Percentiles rank a stretch among this genome's conserved stretches.
These are phyloP conservation scores for Drosophila arizonae DNA, from an alignment of 1,140 invertebrate genomes.

Conservation along the genomic window DNA sequence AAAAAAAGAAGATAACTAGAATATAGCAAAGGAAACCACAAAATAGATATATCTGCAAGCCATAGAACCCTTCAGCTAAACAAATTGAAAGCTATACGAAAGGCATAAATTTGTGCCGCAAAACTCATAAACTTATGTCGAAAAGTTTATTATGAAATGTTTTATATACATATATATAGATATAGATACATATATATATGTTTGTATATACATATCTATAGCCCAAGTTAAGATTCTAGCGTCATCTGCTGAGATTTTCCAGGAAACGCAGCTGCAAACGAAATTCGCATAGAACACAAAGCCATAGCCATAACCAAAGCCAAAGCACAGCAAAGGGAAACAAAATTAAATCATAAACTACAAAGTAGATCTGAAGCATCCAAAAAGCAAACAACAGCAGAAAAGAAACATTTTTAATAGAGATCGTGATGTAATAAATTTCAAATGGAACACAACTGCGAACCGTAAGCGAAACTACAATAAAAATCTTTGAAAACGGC, in stretches of 20 bases:
- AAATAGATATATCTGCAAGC: neutral
- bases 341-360: constrained; percentile 47
- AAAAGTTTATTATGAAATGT: constrained; percentile 65
- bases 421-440: constrained; percentile 78
- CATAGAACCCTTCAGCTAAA: constrained; percentile 22
- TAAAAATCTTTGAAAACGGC: constrained; percentile 48
- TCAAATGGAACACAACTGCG: constrained; percentile 29
- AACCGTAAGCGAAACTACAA: constrained; percentile 32
- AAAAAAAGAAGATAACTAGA: neutral
- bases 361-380: constrained; percentile 49
- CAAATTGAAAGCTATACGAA: constrained; percentile 29
- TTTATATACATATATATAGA: neutral
- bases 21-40: neutral
- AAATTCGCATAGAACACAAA: constrained; percentile 53
- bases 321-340: constrained; percentile 19
- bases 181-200: neutral
- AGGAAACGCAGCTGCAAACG: constrained; percentile 76
- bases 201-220: constrained; percentile 4
- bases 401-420: constrained; percentile 16
- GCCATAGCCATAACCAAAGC: no score
- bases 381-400: constrained; percentile 31
- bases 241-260: constrained; percentile 69
- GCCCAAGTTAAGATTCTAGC: constrained; percentile 27
- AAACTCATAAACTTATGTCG: constrained; percentile 64
- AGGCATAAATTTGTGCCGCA: constrained; percentile 60